Conservation (phyloP, 2,888 invertebrate species). For the Agonopterix subpropinquella region DNA sequence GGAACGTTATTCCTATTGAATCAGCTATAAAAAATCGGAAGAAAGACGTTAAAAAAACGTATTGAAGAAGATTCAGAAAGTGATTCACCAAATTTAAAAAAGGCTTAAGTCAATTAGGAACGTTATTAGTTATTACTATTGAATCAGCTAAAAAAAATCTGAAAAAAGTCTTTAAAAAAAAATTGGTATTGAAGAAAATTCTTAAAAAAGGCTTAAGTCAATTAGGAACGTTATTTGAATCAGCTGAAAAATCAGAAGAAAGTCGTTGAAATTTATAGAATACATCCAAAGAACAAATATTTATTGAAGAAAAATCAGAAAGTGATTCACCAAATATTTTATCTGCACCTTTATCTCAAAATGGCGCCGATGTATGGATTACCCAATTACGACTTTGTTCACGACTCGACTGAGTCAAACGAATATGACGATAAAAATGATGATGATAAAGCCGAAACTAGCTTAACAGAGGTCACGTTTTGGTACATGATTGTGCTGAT, state of each 20-base stretch:
- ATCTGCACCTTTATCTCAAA: conserved; percentile 10
- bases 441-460: conserved; percentile 14
- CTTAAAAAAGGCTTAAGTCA: neutral
- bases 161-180: no score
- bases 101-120: no score
- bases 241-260: conserved; percentile 1
- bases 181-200: no score
- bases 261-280: no score
- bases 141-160: no score
- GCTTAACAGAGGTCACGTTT: conserved; percentile 42
- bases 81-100: no score
- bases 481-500: conserved; percentile 56
- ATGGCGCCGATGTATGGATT: conserved; percentile 52
- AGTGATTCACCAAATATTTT: conserved; percentile 5
- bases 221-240: conserved; percentile 5
- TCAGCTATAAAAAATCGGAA: no score
- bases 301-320: neutral
- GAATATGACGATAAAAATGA: conserved; percentile 20
- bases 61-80: no score
- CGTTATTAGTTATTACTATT: no score
- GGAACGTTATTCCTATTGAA: no score
- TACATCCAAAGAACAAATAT: no score
- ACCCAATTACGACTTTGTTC: conserved; percentile 33
- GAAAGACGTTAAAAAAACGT: no score
- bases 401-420: conserved; percentile 16